phyloP scores from a whole-genome alignment of 2,113 vertebrate genomes.

The Coregonus clupeaformis region DNA sequence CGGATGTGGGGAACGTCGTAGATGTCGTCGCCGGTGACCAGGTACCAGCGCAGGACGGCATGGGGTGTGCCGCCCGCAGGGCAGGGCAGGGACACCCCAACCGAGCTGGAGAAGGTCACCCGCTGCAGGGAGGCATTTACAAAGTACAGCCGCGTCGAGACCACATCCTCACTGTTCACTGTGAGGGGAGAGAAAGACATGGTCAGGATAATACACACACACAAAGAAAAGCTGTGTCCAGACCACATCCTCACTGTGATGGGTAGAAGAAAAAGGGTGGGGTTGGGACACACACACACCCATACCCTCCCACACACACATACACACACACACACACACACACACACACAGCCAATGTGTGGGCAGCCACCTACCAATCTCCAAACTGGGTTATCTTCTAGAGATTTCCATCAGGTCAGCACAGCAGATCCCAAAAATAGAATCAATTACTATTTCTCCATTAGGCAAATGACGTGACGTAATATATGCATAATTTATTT shows the following conservation, averaged over 20 bases:
- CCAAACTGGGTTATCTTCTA: neutral
- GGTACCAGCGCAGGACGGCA: conserved; percentile 96
- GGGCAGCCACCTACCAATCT: neutral
- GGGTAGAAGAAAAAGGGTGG: neutral
- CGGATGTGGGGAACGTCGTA: conserved; percentile 99
- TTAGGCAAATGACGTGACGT: no score
- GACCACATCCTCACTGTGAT: neutral
- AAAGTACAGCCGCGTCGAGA: conserved; percentile 85
- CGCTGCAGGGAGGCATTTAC: conserved; percentile 87
- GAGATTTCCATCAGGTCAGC: conserved; percentile 4
- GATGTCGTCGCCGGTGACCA: conserved; percentile 98
- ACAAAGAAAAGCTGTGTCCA: neutral
- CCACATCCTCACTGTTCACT: conserved; percentile 79
- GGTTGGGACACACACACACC: neutral
- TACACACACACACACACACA: neutral
- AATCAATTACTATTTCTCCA: no score
- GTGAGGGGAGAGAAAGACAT: neutral
- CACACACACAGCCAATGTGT: neutral
- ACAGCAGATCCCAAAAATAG: no score
- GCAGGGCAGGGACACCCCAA: conserved; percentile 95
- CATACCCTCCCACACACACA: neutral
- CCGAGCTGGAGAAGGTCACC: conserved; percentile 86
- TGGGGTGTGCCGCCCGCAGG: conserved; percentile 96
- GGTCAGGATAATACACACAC: neutral
- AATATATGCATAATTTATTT: no score